Base-by-base conservation (phyloP, 35 echinoderm and acorn worm genomes). In the Apostichopus japonicus region DNA sequence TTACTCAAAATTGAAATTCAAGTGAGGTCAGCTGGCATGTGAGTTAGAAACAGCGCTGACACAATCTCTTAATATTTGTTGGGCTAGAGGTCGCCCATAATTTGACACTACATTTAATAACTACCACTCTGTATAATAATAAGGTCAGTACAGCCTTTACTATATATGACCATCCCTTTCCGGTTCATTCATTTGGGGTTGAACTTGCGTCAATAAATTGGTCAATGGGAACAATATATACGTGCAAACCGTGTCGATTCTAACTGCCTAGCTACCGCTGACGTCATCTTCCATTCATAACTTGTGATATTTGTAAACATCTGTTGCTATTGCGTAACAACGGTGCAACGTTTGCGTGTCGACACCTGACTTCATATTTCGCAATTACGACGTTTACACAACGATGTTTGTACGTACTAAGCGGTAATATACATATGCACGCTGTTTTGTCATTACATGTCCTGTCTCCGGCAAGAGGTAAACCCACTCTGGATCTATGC, bases 201-300 rank as follows among this genome's bases (percentile, higher is more conserved):
- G 33, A 44, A 44, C 33, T 44, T 44, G 33, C 33, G 33, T 44
- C 33, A 44, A 44, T 44, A 44, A 4, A 44, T 44, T 44, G 33
- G 4, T 44, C 78, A 24, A 23, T n/a, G 78, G 78, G 78, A 53
- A 27, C 78, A 80, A 80, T 27, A 5, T 23, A 53, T 11, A 86
- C 54, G 55, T 15, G 15, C 78, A 44, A 44, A 44, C 33, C 33
- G 33, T 44, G 33, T 44, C 33, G 33, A 44, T 44, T 44, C 33
- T 44, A 44, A 44, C 33, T 44, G 33, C 78, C 25, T 44, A 25
- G 78, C 78, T 15, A 80, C 78, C 78, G 15, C 19, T 86, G 83
- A 86, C 83, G 83, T 86, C 83, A 86, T 65, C 9, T 44, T 86
- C 83, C 83, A 86, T 86, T 86, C 83, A 86, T 56, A 86, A 86